Base-by-base conservation (phyloP, 2,888 invertebrate genomes). In the Strigamia transsilvanica region DNA sequence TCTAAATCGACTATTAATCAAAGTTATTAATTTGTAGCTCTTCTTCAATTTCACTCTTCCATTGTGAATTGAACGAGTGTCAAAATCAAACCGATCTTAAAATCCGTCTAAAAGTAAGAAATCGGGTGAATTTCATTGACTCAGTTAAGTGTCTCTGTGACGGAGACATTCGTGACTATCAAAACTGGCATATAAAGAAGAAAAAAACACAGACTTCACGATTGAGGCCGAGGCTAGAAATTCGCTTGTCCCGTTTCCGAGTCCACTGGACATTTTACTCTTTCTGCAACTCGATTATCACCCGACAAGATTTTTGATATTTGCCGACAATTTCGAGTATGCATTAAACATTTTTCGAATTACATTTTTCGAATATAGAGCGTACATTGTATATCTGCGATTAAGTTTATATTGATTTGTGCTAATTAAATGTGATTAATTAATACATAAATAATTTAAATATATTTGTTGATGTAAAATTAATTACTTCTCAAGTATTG, bases 371-470 rank as follows among this genome's bases (percentile, higher is more conserved):
- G 78, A 78, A 13, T 78, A 78, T 27, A 21, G 78, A 38, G 78
- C 78, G 3, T 78, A 78, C 78, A 78, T 78, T 78, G 78, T 78
- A 15, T 78, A 78, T 78, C 78, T 78, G 15, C 78, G 78, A 9
- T 38, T 78, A 13, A 38, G 78, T 78, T 78, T 78, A n/a, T 34
- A 32, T 78, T 78, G n/a, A 78, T 66, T 66, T 66, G 10, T 10
- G 9, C n/a, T 66, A 6, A 42, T 42, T 42, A 13, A 3, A 42
- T 42, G 42, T 42, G 10, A 42, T n/a, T n/a, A n/a, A n/a, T n/a
- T 42, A 42, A 42, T 42, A 42, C 4, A 13, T 41, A 15, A 42
- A 42, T 34, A 34, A 34, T 34, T 34, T 34, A 5, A 42, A 42
- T 13, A 42, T 9, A 13, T 2, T 42, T 42, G 42, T 42, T 2